These are phyloP conservation scores for Eulemur rubriventer DNA, from an alignment of 2,797 vertebrate species.

Conservation along the genomic window DNA sequence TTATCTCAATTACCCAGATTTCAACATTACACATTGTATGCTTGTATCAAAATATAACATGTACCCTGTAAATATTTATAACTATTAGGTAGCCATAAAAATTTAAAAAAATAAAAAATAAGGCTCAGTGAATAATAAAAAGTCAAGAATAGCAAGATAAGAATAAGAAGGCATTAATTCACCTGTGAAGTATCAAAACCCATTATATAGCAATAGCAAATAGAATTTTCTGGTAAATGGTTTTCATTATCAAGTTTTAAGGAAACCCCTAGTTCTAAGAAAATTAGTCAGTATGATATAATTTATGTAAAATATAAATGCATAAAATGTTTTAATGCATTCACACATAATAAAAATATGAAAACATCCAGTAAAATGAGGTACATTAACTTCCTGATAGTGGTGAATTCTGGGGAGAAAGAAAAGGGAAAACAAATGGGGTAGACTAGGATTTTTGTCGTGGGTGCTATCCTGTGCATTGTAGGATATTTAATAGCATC, in stretches of 20 bases:
- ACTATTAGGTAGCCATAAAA: background rate
- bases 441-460: background rate
- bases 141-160: background rate
- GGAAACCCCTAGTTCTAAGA: background rate
- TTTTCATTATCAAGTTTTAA: background rate
- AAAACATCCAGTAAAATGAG: background rate
- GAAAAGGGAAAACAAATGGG: background rate
- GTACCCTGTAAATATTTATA: background rate
- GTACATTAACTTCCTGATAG: background rate
- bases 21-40: background rate
- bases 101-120: background rate
- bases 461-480: background rate
- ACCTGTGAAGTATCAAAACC: background rate
- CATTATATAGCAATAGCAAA: background rate
- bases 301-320: background rate
- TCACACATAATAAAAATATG: background rate
- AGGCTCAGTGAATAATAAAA: background rate
- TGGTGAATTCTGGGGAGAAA: background rate
- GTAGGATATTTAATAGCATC: background rate
- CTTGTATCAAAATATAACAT: background rate
- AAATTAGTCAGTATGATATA: background rate
- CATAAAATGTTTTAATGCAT: background rate
- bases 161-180: background rate
- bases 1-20: background rate
- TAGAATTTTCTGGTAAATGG: background rate